Evolutionary conservation across 1,140 invertebrate species (phyloP).

Genomic region (Mercenaria mercenaria): DNA sequence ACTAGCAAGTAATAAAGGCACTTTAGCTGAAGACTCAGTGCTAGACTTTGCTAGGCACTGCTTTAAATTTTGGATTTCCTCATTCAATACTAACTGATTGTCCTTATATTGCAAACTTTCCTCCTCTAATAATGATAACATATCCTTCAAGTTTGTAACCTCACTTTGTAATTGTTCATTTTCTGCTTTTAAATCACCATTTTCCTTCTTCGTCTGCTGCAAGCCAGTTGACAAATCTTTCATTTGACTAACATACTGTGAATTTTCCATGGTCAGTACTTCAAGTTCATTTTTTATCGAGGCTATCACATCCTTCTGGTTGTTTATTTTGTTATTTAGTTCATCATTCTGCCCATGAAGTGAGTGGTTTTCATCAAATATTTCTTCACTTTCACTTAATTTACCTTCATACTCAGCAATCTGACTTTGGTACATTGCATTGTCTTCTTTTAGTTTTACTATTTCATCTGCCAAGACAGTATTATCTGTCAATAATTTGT

Average conservation of each 20-base stretch:
- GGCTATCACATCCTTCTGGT: constrained; percentile 73
- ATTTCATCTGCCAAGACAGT: constrained; percentile 27
- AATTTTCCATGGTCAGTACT: constrained; percentile 48
- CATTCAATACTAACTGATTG: background rate
- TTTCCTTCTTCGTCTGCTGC: background rate
- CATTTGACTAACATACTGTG: constrained; percentile 33
- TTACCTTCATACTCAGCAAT: constrained; percentile 48
- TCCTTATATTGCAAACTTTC: constrained; percentile 29
- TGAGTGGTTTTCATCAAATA: constrained; percentile 71
- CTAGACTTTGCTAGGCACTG: background rate
- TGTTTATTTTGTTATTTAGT: constrained; percentile 75
- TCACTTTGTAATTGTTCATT: constrained; percentile 23
- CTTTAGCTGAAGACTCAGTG: background rate
- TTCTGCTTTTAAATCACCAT: constrained; percentile 6
- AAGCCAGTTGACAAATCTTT: background rate
- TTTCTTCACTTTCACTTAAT: constrained; percentile 31
- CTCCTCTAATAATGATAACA: background rate
- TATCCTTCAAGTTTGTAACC: background rate
- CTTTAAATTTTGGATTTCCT: constrained; percentile 1
- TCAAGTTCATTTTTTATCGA: constrained; percentile 69
- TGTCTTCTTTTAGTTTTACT: constrained; percentile 52
- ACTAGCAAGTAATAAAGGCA: background rate
- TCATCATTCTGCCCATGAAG: constrained; percentile 74
- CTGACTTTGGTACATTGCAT: constrained; percentile 48
- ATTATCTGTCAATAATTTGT: constrained; percentile 25